Evolutionary conservation across 2,113 vertebrate genomes (phyloP), one percentile per base, ranked within the genome.

Genomic region (Phalacrocorax brasilianus): DNA sequence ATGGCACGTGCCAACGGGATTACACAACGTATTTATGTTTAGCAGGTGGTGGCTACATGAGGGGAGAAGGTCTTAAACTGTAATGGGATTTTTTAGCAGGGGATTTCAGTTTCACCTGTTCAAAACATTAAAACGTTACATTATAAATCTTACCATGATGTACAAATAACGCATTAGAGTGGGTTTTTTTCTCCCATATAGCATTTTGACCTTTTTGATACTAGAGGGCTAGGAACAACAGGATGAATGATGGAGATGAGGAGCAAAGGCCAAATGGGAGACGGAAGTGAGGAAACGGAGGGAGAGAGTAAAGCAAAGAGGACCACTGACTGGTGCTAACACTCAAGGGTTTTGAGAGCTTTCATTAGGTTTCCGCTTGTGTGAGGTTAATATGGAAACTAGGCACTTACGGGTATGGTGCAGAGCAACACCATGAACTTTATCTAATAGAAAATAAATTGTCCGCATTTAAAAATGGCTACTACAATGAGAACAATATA

Each of bases 1-100:
- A 7, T 11, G 20, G 53, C n/a, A 17, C 5, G 15, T 3, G 14
- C 11, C 12, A 5, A 0, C 3, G 4, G 40, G 38, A 18, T 11
- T 15, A 5, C 28, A 1, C 42, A 18, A 3, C 6, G 0, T n/a
- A 1, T 19, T 20, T 19, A 3, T 27, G 42, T 23, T 70, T 33
- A 30, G 52, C 42, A 12, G 33, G 26, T 14, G 18, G 14, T 38
- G 35, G 42, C n/a, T 68, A 8, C 3, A 0, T 20, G 5, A 3
- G 19, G 30, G 12, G 8, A 53, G 28, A 40, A 55, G n/a, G 49
- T 4, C 33, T 63, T n/a, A 3, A 62, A 7, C 44, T 23, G 11
- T 7, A 5, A 5, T 11, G n/a, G 53, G 23, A 11, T 23, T 32
- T 24, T 27, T 58, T 53, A 47, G 28, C 28, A 19, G 63, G 20